phyloP scores from a whole-genome alignment of 2,797 vertebrate genomes.

The Selene dorsalis region DNA sequence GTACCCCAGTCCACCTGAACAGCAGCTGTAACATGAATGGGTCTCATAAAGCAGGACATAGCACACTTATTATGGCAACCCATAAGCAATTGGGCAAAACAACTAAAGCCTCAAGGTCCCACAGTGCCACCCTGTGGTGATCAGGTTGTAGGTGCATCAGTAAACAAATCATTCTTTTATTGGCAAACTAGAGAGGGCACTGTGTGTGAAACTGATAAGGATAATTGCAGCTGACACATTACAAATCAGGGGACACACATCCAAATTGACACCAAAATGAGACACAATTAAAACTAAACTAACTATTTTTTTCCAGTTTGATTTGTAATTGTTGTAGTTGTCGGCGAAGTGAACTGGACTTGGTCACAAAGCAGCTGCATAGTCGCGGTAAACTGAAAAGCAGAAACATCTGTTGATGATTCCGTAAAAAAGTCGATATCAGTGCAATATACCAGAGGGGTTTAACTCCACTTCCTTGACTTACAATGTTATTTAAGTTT shows the following conservation, averaged over 20 bases:
- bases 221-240: slow-evolving; percentile 37
- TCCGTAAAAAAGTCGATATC: neutral
- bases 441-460: neutral
- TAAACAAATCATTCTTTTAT: slow-evolving; percentile 15
- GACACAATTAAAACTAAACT: slow-evolving; percentile 20
- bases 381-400: slow-evolving; percentile 6
- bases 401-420: neutral
- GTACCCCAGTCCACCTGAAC: slow-evolving; percentile 1
- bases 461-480: neutral
- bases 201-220: neutral
- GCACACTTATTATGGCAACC: slow-evolving; percentile 21
- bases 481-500: neutral
- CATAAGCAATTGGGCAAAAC: neutral
- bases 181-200: slow-evolving; percentile 21
- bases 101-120: slow-evolving; percentile 30
- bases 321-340: slow-evolving; percentile 1
- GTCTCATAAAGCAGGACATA: slow-evolving; percentile 32
- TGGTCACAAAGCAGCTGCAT: neutral
- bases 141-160: neutral
- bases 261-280: slow-evolving; percentile 32
- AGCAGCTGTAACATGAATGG: slow-evolving; percentile 25
- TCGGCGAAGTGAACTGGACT: slow-evolving; percentile 2
- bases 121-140: slow-evolving; percentile 79
- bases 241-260: slow-evolving; percentile 24
- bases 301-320: too few relatives aligned